Base-by-base conservation (phyloP, 2,888 invertebrate genomes). In the Latheticus oryzae region DNA sequence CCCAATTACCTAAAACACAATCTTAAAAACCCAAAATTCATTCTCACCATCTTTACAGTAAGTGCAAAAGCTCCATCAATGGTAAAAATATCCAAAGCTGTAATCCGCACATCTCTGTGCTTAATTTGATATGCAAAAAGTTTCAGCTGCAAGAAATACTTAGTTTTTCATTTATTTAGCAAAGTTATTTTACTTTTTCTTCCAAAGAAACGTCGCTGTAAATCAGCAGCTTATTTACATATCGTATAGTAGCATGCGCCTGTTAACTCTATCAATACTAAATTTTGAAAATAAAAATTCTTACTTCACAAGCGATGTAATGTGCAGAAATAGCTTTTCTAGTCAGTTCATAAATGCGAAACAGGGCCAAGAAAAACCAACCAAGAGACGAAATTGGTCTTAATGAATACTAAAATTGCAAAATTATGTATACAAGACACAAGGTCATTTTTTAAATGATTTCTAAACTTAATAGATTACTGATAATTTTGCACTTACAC, bases 361-460 rank as follows among this genome's bases (percentile, higher is more conserved):
- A 38, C 5, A 54, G 1, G 5, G 48, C 30, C 53, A 53, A 53
- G 7, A 58, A 21, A 5, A 53, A 40, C 58, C 58, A 58, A 0
- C 58, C 58, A 26, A 58, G 19, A 5, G 58, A 24, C 5, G 58
- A 58, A 11, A 58, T 37, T 5, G 58, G 58, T 2, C 47, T 40
- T 9, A 17, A n/a, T n/a, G n/a, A n/a, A n/a, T n/a, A n/a, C n/a
- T n/a, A n/a, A n/a, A n/a, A n/a, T n/a, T n/a, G n/a, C n/a, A n/a
- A n/a, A n/a, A n/a, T n/a, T n/a, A n/a, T n/a, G n/a, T n/a, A n/a
- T n/a, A n/a, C n/a, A n/a, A n/a, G n/a, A n/a, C n/a, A n/a, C n/a
- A 9, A 42, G 9, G 3, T 12, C 5, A 5, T 5, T 35, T 12
- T 5, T 5, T 3, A 7, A 5, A 35, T 4, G 3, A 35, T 3